Conservation (phyloP, 2,797 vertebrate species). For the Myotis myotis region DNA sequence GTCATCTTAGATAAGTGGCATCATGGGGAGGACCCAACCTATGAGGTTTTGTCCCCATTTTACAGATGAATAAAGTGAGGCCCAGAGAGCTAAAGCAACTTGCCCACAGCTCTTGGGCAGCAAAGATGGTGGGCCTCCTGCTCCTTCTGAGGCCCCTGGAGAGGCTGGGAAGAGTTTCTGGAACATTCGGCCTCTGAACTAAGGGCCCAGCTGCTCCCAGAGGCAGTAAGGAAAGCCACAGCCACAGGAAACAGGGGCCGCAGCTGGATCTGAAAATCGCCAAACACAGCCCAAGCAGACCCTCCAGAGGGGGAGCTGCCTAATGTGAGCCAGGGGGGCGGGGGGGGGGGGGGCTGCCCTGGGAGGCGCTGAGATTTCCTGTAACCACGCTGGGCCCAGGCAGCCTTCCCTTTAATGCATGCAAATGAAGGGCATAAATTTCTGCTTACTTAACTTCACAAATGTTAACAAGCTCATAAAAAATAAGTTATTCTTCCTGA, state of each 20-base stretch:
- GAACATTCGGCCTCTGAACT: not conserved
- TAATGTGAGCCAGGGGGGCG: rapidly evolving
- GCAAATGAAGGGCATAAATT: conserved; percentile 83
- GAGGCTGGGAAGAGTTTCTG: not conserved
- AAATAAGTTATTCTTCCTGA: conserved; percentile 78
- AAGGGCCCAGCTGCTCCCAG: not conserved
- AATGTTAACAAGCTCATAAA: conserved; percentile 85
- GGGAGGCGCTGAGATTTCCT: conserved; percentile 63
- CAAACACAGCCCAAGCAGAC: not conserved
- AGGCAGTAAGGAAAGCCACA: not conserved
- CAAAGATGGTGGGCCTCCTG: not conserved
- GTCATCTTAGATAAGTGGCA: not conserved
- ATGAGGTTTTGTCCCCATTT: not conserved
- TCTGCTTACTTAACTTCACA: conserved; percentile 84
- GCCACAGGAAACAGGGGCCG: not conserved
- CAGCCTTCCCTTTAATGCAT: conserved; percentile 75
- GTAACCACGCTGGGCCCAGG: conserved; percentile 68
- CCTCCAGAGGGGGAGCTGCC: not conserved
- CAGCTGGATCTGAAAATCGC: not conserved
- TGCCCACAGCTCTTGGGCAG: not conserved
- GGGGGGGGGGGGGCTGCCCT: not conserved
- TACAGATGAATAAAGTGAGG: not conserved
- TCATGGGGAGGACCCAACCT: not conserved
- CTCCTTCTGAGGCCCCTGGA: not conserved
- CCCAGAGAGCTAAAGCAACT: not conserved